Conservation (phyloP, 2,797 vertebrate genomes). For the Neomorphus geoffroyi region DNA sequence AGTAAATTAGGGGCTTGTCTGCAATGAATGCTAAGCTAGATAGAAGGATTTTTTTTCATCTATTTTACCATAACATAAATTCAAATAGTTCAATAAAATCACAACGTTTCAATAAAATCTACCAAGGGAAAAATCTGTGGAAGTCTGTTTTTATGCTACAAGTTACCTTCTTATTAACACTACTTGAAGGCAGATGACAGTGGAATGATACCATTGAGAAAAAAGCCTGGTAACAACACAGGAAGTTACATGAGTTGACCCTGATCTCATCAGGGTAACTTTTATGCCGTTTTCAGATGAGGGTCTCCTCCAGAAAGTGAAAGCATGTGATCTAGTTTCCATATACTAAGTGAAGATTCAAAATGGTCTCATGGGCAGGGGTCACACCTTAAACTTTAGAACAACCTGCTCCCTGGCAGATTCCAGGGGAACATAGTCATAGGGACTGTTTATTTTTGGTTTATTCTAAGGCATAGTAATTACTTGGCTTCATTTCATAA, state of each 20-base stretch:
- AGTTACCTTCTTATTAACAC: not conserved
- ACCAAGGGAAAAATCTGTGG: not conserved
- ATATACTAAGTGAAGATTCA: not conserved
- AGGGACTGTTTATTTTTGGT: not conserved
- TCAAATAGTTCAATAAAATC: conserved; percentile 18
- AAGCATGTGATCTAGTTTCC: not conserved
- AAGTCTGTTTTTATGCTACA: not conserved
- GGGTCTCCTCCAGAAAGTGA: not conserved
- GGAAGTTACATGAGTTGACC: not conserved
- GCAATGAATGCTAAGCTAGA: conserved; percentile 10
- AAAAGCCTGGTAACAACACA: not conserved
- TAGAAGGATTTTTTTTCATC: not conserved
- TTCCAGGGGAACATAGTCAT: not conserved
- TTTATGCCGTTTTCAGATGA: not conserved
- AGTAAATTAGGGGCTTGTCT: conserved; percentile 37
- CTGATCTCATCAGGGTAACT: not conserved
- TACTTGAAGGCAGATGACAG: not conserved
- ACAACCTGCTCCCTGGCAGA: not conserved
- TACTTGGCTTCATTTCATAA: conserved; percentile 9
- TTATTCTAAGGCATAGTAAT: conserved; percentile 9
- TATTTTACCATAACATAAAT: conserved; percentile 36
- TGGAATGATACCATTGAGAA: not conserved
- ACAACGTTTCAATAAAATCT: conserved; percentile 36
- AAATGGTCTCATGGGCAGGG: not conserved
- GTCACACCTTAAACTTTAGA: not conserved